A percentile compares a stretch with the other conserved stretches of the same genome.
Conservation (phyloP, 2,888 invertebrate species). For the Eupithecia centaureata region DNA sequence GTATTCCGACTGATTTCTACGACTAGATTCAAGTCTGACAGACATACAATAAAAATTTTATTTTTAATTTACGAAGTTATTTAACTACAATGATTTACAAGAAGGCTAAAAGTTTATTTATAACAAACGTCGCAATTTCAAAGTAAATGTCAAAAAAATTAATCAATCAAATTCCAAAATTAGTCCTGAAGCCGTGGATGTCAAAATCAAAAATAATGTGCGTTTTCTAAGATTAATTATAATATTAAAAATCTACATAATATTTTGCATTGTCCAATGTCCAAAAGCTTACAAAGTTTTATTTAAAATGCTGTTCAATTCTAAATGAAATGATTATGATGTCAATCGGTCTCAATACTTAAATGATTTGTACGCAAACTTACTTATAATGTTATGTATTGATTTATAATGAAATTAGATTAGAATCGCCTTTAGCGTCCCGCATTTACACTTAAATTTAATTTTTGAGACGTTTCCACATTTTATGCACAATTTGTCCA, state of each 20-base stretch:
- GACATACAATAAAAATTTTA: not conserved
- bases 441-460: constrained; percentile 3
- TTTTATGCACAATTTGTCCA: constrained; percentile 1
- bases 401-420: not conserved
- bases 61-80: not conserved
- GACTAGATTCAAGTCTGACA: not conserved
- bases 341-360: not conserved
- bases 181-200: not conserved
- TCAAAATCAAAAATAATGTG: not conserved
- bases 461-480: constrained; percentile 1
- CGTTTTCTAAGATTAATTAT: constrained; percentile 13
- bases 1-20: not conserved
- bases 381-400: not conserved
- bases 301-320: not conserved
- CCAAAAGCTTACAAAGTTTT: too few relatives aligned
- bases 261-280: not conserved
- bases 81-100: not conserved
- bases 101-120: too few relatives aligned
- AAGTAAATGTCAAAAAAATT: not conserved
- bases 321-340: not conserved
- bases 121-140: not conserved
- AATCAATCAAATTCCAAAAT: not conserved
- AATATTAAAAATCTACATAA: not conserved
- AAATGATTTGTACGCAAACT: constrained; percentile 1
- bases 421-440: not conserved